phyloP scores from a whole-genome alignment of 2,888 invertebrate genomes.

The Beris chalybata region DNA sequence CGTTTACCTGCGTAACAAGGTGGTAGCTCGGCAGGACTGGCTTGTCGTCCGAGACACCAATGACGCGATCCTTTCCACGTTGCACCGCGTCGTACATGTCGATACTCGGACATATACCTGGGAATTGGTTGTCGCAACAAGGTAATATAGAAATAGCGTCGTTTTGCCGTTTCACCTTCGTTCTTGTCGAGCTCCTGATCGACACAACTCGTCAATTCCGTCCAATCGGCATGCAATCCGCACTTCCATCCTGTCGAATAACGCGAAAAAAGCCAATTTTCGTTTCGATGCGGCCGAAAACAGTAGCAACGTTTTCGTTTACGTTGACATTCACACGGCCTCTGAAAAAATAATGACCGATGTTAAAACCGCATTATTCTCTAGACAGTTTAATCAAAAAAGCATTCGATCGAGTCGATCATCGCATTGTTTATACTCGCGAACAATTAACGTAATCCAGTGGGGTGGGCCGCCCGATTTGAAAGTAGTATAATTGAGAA shows the following conservation, averaged over 20 bases:
- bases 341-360: conserved; percentile 60
- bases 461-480: background rate
- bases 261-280: conserved; percentile 96
- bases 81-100: conserved; percentile 94
- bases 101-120: conserved; percentile 92
- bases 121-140: conserved; percentile 91
- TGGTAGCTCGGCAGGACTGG: conserved; percentile 81
- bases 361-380: too few relatives aligned
- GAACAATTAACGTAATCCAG: too few relatives aligned
- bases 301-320: conserved; percentile 88
- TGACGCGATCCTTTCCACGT: conserved; percentile 89
- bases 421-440: too few relatives aligned
- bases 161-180: conserved; percentile 78
- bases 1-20: conserved; percentile 65
- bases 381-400: too few relatives aligned
- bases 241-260: conserved; percentile 98
- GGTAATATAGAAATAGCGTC: conserved; percentile 95
- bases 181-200: conserved; percentile 88
- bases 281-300: conserved; percentile 87
- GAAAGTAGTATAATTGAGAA: background rate
- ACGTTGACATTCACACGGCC: conserved; percentile 91
- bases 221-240: conserved; percentile 98
- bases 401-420: too few relatives aligned
- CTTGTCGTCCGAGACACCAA: conserved; percentile 73
- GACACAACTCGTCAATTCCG: conserved; percentile 91